phyloP scores from a whole-genome alignment of 2,113 vertebrate genomes.

The Macroglossus sobrinus region DNA sequence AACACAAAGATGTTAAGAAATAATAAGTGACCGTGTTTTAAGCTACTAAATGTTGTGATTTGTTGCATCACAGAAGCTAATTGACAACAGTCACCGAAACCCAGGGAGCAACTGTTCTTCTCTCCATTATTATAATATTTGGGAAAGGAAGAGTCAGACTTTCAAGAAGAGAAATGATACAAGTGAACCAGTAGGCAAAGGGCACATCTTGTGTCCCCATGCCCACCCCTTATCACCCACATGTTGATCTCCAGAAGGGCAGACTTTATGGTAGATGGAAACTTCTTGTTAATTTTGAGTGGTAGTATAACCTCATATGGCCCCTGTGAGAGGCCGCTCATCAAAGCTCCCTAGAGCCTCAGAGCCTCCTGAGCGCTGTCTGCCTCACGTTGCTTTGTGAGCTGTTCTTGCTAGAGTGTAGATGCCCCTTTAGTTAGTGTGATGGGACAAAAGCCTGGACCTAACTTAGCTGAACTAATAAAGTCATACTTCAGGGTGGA shows the following conservation, averaged over 20 bases:
- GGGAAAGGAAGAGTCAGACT: neutral
- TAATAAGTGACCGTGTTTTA: neutral
- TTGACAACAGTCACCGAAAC: neutral
- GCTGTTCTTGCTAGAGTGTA: neutral
- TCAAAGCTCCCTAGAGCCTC: neutral
- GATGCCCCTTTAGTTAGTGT: neutral
- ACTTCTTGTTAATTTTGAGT: neutral
- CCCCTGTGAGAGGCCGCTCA: neutral
- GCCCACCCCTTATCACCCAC: neutral
- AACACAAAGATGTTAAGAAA: neutral
- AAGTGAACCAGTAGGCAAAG: neutral
- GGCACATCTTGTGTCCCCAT: too few relatives aligned
- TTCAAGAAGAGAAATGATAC: neutral
- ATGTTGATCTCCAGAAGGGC: neutral
- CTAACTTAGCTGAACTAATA: neutral
- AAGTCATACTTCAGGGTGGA: neutral
- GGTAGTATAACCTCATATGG: fast-evolving
- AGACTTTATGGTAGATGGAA: neutral
- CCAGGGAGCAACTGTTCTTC: neutral
- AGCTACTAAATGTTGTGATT: neutral
- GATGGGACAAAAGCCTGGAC: neutral
- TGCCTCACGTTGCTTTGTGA: neutral
- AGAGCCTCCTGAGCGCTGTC: neutral
- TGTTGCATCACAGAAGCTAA: neutral
- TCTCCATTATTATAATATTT: neutral